Evolutionary conservation across 2,888 invertebrate genomes (phyloP).

Genomic region (Stratiomys singularior): DNA sequence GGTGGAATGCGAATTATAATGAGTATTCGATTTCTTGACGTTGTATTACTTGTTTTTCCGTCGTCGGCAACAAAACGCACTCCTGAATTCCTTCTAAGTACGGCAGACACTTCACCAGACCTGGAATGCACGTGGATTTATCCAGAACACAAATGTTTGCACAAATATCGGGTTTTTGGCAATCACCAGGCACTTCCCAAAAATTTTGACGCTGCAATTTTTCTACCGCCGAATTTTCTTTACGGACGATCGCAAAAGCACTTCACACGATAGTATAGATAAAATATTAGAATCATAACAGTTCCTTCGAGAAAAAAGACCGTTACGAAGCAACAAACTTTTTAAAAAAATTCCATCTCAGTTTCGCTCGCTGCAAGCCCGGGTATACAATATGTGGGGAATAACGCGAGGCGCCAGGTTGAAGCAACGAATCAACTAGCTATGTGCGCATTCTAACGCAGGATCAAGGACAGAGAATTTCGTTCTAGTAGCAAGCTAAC

Average conservation of each 20-base stretch:
- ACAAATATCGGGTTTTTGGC: conserved; percentile 10
- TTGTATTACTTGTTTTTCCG: conserved; percentile 36
- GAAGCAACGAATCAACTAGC: background rate
- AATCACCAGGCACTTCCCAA: background rate
- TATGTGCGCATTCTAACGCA: background rate
- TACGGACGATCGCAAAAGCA: too few species aligned
- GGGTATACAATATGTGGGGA: background rate
- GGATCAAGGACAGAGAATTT: background rate
- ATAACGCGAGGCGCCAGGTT: background rate
- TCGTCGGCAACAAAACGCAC: background rate
- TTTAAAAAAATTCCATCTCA: background rate
- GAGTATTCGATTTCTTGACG: background rate
- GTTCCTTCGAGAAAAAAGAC: background rate
- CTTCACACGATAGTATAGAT: background rate
- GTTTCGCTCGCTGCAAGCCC: background rate
- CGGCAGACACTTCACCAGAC: background rate
- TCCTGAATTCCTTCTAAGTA: background rate
- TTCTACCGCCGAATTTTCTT: too few species aligned
- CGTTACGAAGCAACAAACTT: conserved; percentile 16
- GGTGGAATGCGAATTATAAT: conserved; percentile 41
- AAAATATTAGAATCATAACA: background rate
- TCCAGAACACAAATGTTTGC: conserved; percentile 2
- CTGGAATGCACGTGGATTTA: background rate
- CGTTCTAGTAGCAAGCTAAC: background rate
- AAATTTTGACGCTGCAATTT: background rate